Conservation (phyloP, 2,888 invertebrate species). For the Elgonia sp. region DNA sequence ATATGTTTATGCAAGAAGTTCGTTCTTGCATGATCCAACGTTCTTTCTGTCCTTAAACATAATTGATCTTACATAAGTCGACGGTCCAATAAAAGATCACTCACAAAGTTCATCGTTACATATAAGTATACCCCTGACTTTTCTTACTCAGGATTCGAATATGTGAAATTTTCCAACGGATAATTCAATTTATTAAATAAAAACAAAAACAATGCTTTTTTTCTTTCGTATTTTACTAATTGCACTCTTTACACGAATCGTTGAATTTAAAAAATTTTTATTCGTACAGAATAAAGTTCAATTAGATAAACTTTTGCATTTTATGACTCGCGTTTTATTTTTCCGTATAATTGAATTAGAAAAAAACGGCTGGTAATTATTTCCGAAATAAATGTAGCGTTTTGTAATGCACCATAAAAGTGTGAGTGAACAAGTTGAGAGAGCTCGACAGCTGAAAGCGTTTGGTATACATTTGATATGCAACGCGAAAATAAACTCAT, state of each 20-base stretch:
- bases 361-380: not conserved
- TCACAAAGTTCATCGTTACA: slow-evolving; percentile 52
- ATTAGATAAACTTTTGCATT: no score
- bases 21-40: slow-evolving; percentile 35
- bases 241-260: no score
- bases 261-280: no score
- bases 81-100: slow-evolving; percentile 58
- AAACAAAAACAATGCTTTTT: no score
- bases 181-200: no score
- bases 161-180: no score
- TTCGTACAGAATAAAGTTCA: no score
- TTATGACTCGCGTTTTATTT: not conserved
- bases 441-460: slow-evolving; percentile 3
- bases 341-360: not conserved
- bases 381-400: not conserved
- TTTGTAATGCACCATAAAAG: not conserved
- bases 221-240: no score
- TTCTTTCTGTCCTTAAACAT: slow-evolving; percentile 56
- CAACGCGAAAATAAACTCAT: not conserved
- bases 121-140: not conserved
- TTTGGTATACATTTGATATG: not conserved
- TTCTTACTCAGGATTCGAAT: no score
- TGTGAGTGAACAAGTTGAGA: no score
- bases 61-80: slow-evolving; percentile 57
- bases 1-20: slow-evolving; percentile 46